These are phyloP conservation scores for Crocallis elinguaria DNA, from an alignment of 2,888 invertebrate species.

Conservation along the genomic window DNA sequence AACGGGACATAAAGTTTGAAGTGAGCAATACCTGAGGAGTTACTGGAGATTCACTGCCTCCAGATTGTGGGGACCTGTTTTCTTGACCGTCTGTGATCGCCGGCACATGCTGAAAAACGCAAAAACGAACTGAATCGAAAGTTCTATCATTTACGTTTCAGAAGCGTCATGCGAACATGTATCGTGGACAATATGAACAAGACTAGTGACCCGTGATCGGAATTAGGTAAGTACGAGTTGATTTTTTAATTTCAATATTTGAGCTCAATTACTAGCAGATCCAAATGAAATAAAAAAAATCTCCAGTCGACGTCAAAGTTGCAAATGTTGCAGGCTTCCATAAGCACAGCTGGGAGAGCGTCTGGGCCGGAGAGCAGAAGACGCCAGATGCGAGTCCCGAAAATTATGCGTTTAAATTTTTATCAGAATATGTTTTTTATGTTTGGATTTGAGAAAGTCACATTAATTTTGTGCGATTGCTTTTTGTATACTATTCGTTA, in stretches of 20 bases:
- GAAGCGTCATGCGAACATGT: slow-evolving; percentile 2
- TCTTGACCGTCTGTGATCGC: slow-evolving; percentile 79
- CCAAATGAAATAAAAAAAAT: not conserved
- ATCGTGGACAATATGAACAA: not conserved
- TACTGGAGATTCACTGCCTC: slow-evolving; percentile 65
- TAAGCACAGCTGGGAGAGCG: too few species aligned
- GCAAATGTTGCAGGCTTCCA: too few species aligned
- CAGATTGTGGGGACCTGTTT: slow-evolving; percentile 63
- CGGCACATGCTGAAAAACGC: slow-evolving; percentile 71
- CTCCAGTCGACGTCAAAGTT: too few species aligned
- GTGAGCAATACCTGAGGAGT: slow-evolving; percentile 66
- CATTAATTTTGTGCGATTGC: too few species aligned
- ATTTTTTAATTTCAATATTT: not conserved
- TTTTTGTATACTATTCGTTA: too few species aligned
- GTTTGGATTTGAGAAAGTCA: too few species aligned
- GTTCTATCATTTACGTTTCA: not conserved
- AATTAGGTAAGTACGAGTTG: not conserved
- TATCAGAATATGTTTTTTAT: too few species aligned
- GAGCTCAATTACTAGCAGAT: too few species aligned
- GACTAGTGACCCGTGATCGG: not conserved
- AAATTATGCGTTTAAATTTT: too few species aligned
- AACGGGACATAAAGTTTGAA: too few species aligned
- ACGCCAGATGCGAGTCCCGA: too few species aligned
- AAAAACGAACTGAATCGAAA: slow-evolving; percentile 12
- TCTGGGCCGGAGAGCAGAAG: too few species aligned